These are phyloP conservation scores for Nyctereutes procyonoides DNA, from an alignment of 2,113 vertebrate genomes.

Conservation along the genomic window DNA sequence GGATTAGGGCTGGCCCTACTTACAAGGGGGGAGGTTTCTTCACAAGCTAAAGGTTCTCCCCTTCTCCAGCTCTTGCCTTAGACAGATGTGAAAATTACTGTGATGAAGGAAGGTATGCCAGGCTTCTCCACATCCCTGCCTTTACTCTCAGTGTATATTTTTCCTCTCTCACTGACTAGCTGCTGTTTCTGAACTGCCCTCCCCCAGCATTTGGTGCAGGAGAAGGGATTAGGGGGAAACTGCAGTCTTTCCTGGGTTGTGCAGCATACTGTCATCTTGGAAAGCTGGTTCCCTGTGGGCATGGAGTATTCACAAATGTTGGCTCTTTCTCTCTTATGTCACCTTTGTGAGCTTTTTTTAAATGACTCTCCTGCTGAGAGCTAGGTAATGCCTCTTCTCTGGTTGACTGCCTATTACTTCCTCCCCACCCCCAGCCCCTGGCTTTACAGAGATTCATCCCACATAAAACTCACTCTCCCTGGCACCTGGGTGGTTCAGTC, in stretches of 20 bases:
- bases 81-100: neutral
- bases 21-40: no score
- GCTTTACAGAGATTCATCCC: neutral
- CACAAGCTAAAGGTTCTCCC: neutral
- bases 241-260: neutral
- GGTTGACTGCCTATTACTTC: neutral
- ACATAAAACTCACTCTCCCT: neutral
- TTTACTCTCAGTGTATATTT: neutral
- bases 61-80: neutral
- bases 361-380: neutral
- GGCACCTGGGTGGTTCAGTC: no score
- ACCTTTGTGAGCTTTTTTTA: constrained; percentile 6
- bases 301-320: neutral
- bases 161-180: neutral
- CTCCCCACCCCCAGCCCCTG: neutral
- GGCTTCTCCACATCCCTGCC: neutral
- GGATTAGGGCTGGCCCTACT: no score
- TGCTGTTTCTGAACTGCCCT: neutral
- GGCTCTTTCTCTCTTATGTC: constrained; percentile 6
- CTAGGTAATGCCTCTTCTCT: neutral
- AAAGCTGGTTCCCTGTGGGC: neutral
- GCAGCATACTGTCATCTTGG: neutral
- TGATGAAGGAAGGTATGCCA: neutral
- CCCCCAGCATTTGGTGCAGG: neutral
- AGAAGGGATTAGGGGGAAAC: neutral